Conservation (phyloP, 2,888 invertebrate genomes). For the Brenthis daphne region DNA sequence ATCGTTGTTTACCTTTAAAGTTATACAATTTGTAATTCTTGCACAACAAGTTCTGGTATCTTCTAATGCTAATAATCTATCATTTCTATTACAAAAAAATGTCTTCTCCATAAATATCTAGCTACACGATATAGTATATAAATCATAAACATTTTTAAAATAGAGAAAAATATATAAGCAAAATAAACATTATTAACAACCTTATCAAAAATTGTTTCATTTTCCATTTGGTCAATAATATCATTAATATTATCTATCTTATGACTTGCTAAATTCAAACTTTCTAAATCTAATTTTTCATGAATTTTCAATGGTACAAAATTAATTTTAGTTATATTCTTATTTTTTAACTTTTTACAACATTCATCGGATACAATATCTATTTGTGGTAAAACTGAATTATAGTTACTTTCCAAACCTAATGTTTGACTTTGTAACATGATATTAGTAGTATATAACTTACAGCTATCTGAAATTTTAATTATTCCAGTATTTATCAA, state of each 20-base stretch:
- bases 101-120: conserved; percentile 28
- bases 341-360: conserved; percentile 16
- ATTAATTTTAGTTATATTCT: conserved; percentile 33
- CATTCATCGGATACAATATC: conserved; percentile 34
- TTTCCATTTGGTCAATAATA: conserved; percentile 26
- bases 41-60: not conserved
- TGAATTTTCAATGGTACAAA: conserved; percentile 36
- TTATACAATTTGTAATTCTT: too few relatives aligned
- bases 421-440: conserved; percentile 23
- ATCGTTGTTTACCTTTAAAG: too few relatives aligned
- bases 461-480: conserved; percentile 30
- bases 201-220: conserved; percentile 18
- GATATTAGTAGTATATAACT: conserved; percentile 31
- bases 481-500: conserved; percentile 28
- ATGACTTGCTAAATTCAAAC: conserved; percentile 30
- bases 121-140: conserved; percentile 23
- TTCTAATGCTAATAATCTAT: conserved; percentile 22
- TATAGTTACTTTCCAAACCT: conserved; percentile 23
- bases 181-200: conserved; percentile 29
- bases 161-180: conserved; percentile 1
- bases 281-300: conserved; percentile 20
- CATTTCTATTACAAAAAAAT: conserved; percentile 24
- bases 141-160: too few relatives aligned
- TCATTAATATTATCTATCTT: conserved; percentile 24
- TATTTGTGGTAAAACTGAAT: conserved; percentile 21